Percentiles rank a stretch among this genome's conserved stretches.
These are phyloP conservation scores for Prionace glauca DNA, from an alignment of 2,797 vertebrate genomes.

Conservation along the genomic window DNA sequence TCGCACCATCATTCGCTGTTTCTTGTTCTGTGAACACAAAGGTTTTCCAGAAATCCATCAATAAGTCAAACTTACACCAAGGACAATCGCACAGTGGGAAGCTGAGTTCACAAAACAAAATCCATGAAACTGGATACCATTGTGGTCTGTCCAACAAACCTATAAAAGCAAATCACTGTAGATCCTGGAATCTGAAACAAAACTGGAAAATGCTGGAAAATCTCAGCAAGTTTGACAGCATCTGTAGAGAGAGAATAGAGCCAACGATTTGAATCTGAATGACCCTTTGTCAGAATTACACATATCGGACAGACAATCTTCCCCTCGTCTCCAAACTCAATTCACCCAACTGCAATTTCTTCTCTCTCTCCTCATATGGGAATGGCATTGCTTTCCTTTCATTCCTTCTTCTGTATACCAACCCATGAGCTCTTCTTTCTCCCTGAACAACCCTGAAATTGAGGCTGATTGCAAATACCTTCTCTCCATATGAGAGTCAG, in stretches of 20 bases:
- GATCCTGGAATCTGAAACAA: no score
- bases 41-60: neutral
- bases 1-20: conserved; percentile 97
- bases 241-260: no score
- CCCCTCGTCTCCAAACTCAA: neutral
- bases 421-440: neutral
- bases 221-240: no score
- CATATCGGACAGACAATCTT: neutral
- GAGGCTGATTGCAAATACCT: neutral
- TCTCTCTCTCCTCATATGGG: neutral
- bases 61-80: neutral
- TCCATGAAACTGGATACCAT: neutral
- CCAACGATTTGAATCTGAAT: no score
- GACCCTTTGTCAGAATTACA: no score
- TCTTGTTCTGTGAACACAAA: conserved; percentile 76
- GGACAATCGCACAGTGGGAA: neutral
- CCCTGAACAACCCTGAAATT: neutral
- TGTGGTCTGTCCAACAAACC: neutral
- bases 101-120: neutral
- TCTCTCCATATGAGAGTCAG: neutral
- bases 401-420: neutral
- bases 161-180: neutral
- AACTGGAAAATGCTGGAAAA: no score
- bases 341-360: neutral
- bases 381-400: neutral